These are phyloP conservation scores for Acleris laterana DNA, from an alignment of 2,888 invertebrate genomes.

Conservation along the genomic window DNA sequence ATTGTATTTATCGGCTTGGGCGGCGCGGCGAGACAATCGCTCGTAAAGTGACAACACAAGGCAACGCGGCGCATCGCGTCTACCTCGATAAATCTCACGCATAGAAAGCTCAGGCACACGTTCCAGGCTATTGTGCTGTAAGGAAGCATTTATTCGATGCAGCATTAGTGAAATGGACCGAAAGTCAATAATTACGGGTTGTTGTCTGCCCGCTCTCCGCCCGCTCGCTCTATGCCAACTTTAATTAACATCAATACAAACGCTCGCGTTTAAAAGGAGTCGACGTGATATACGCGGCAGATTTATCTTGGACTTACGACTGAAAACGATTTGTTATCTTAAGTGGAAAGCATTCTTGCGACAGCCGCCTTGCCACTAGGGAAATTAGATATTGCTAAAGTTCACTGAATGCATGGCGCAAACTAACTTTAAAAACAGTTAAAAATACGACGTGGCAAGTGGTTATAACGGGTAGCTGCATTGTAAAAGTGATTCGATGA, in stretches of 20 bases:
- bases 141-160: constrained; percentile 53
- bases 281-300: constrained; percentile 59
- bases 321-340: constrained; percentile 54
- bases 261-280: constrained; percentile 53
- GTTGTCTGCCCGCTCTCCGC: constrained; percentile 46
- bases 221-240: constrained; percentile 51
- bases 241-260: constrained; percentile 67
- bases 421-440: background rate
- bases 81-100: constrained; percentile 38
- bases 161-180: constrained; percentile 56
- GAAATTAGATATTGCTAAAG: constrained; percentile 25
- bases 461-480: constrained; percentile 25
- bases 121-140: constrained; percentile 48
- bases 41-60: constrained; percentile 63
- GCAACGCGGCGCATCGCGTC: constrained; percentile 42
- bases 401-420: background rate
- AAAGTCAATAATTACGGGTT: constrained; percentile 50
- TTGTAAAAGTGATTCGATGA: constrained; percentile 25
- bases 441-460: background rate
- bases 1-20: constrained; percentile 48
- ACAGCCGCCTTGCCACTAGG: constrained; percentile 40
- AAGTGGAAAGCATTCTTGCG: constrained; percentile 50
- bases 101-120: constrained; percentile 35
- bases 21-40: constrained; percentile 54
- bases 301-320: constrained; percentile 58